A percentile compares a stretch with the other conserved stretches of the same genome.
Evolutionary conservation across 2,888 invertebrate species (phyloP).

Genomic region (Chrysolina oricalcia): DNA sequence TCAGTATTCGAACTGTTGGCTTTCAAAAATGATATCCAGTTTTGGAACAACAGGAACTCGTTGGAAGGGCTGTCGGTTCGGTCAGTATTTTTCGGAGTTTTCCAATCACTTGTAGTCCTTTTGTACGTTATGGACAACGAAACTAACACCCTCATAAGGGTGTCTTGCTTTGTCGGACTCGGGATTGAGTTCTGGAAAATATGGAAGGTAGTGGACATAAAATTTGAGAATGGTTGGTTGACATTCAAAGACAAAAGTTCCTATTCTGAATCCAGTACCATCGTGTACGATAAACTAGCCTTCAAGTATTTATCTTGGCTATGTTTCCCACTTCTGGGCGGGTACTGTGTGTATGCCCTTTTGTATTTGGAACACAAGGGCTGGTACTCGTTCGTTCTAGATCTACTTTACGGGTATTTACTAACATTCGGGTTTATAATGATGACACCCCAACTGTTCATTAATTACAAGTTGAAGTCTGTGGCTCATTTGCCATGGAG

Average conservation of each 20-base stretch:
- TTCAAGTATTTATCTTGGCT: slow-evolving; percentile 98
- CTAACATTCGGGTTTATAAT: slow-evolving; percentile 99
- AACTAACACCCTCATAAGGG: slow-evolving; percentile 95
- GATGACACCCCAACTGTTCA: slow-evolving; percentile 99
- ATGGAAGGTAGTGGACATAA: slow-evolving; percentile 93
- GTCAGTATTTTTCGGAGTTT: slow-evolving; percentile 98
- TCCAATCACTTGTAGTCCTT: slow-evolving; percentile 95
- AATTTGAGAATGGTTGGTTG: slow-evolving; percentile 85
- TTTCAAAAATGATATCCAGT: slow-evolving; percentile 99
- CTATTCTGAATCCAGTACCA: slow-evolving; percentile 95
- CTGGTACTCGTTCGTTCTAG: slow-evolving; percentile 98
- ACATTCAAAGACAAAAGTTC: slow-evolving; percentile 95
- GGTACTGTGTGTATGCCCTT: slow-evolving; percentile 96
- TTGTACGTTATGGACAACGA: slow-evolving; percentile 99
- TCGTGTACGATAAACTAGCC: slow-evolving; percentile 94
- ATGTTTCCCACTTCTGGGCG: slow-evolving; percentile 92
- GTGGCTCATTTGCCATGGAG: slow-evolving; percentile 99
- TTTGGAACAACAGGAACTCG: slow-evolving; percentile 98
- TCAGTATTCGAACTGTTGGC: slow-evolving; percentile 98
- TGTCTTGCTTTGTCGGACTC: slow-evolving; percentile 95
- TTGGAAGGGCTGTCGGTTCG: slow-evolving; percentile 97
- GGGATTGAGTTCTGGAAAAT: slow-evolving; percentile 99
- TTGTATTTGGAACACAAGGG: slow-evolving; percentile 98
- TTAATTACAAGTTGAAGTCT: slow-evolving; percentile 99
- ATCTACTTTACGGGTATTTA: slow-evolving; percentile 97